phyloP scores from a whole-genome alignment of 1,140 invertebrate genomes.

The Trichonephila clavata region DNA sequence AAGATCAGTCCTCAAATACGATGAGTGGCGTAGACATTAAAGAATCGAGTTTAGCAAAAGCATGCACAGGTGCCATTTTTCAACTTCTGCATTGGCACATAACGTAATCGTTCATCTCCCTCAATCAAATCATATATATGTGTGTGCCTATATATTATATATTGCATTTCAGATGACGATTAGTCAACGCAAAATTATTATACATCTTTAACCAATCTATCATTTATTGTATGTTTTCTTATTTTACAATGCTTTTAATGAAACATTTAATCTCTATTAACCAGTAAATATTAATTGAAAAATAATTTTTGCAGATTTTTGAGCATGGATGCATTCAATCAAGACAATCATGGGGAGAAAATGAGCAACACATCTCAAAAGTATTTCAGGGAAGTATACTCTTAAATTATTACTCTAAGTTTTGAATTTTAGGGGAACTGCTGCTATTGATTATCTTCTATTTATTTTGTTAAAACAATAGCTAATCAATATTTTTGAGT shows the following conservation, averaged over 20 bases:
- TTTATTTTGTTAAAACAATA: background rate
- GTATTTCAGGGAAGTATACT: background rate
- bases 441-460: too few relatives aligned
- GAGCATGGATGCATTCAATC: background rate
- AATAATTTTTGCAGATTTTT: background rate
- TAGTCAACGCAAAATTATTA: conserved; percentile 18
- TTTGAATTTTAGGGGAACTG: background rate
- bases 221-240: background rate
- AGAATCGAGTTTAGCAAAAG: conserved; percentile 71
- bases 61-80: conserved; percentile 68
- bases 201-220: background rate
- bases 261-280: background rate
- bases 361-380: background rate
- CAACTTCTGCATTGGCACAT: conserved; percentile 67
- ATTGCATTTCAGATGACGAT: background rate
- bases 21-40: conserved; percentile 70
- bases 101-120: conserved; percentile 52
- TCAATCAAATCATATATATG: conserved; percentile 43
- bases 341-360: background rate
- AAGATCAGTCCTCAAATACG: conserved; percentile 72
- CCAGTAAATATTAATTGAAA: background rate
- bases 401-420: background rate
- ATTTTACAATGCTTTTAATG: background rate
- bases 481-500: too few relatives aligned
- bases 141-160: conserved; percentile 23